Base-by-base conservation (phyloP, 1,140 invertebrate genomes). In the Diabrotica undecimpunctata region DNA sequence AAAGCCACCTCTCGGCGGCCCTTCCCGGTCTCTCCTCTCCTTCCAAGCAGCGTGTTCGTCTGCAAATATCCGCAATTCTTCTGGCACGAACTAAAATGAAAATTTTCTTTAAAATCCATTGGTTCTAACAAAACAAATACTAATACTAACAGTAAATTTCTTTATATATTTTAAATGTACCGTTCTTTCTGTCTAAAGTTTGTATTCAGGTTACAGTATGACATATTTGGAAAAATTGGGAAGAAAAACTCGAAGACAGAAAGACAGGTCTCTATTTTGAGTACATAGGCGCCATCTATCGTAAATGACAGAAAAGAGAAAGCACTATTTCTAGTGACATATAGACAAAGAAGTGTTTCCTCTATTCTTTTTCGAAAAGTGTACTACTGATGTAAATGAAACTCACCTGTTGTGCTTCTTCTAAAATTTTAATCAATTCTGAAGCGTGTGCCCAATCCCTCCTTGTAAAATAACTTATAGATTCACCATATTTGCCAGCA, bases 381-480 rank as follows among this genome's bases (percentile, higher is more conserved):
- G 9, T 13, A 54, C n/a, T 13, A 10, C 5, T 8, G 9, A 13
- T 13, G 7, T 54, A 25, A n/a, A 25, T 37, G 11, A 10, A 56
- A 66, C 61, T 70, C 73, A 81, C 86, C 75, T 91, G 90, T 65
- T 83, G 76, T 11, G 89, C 89, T 79, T 91, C 88, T 75, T 89
- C 85, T 8, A 97, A 78, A 53, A 97, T 94, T 65, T 84, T 81
- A n/a, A 97, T 92, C 5, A 97, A 79, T 65, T 93, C 89, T 57
- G 82, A 79, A 5, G 94, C 92, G 75, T 91, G 85, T 38, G 80
- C 85, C 88, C 90, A 92, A 80, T 98, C 93, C 50, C 80, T 80
- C 61, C 89, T 83, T 0, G 95, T 92, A 66, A 99, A 85, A 70
- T 89, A 88, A 66, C 87, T 88, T 6, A 95, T 88, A 11, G 92